phyloP scores from a whole-genome alignment of 35 echinoderm and acorn worm genomes.

The Patiria miniata region DNA sequence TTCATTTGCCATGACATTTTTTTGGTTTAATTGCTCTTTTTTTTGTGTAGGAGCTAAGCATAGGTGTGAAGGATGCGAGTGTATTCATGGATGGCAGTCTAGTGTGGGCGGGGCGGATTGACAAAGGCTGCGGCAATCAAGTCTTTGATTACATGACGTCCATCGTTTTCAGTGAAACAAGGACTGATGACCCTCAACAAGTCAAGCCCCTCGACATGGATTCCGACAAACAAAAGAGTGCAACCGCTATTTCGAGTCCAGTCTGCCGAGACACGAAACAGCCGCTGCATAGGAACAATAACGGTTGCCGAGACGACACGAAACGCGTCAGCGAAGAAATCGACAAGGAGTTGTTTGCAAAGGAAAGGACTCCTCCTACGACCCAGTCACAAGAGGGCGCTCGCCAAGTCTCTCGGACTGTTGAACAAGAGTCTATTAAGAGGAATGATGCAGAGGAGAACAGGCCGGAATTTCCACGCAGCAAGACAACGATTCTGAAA shows the following conservation, averaged over 20 bases:
- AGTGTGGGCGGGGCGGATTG: constrained; percentile 72
- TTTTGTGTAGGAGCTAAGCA: constrained; percentile 71
- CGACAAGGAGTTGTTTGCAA: constrained; percentile 10
- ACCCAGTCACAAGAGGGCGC: not conserved
- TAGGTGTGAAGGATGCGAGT: constrained; percentile 69
- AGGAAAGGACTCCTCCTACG: not conserved
- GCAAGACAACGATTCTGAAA: constrained; percentile 78
- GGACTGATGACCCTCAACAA: not conserved
- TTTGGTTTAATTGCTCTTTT: not conserved
- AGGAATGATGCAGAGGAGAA: not conserved
- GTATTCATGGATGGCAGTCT: constrained; percentile 36
- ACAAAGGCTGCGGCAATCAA: constrained; percentile 95
- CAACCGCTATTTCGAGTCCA: not conserved
- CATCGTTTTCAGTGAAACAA: not conserved
- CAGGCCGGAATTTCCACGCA: constrained; percentile 17
- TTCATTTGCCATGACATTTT: no score
- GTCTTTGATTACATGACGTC: constrained; percentile 90
- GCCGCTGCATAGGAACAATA: constrained; percentile 22
- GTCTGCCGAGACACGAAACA: not conserved
- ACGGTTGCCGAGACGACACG: not conserved
- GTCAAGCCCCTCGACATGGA: not conserved
- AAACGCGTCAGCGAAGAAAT: constrained; percentile 9
- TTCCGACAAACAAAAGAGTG: not conserved
- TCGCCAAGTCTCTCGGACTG: not conserved
- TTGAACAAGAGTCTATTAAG: no score